These are phyloP conservation scores for Zoanthus sansibaricus DNA, from an alignment of 92 coral and sea anemone genomes.

Conservation along the genomic window DNA sequence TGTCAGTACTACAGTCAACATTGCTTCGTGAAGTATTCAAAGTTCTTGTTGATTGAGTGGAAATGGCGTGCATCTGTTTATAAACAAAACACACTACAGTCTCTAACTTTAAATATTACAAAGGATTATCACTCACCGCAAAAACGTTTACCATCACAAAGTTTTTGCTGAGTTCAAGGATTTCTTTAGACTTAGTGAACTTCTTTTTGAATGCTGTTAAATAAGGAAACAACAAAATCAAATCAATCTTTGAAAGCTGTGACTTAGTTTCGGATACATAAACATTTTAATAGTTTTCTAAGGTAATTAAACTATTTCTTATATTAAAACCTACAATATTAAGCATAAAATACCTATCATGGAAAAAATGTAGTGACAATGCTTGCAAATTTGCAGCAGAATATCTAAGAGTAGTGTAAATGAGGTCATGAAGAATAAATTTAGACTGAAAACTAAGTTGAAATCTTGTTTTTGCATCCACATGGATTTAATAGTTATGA, in stretches of 20 bases:
- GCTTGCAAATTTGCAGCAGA: conserved; percentile 37
- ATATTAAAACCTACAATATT: background rate
- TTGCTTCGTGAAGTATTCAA: background rate
- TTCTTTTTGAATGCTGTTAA: conserved; percentile 77
- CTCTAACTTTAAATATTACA: background rate
- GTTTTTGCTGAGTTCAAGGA: conserved; percentile 74
- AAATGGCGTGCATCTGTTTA: background rate
- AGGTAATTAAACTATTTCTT: too few species aligned
- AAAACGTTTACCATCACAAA: conserved; percentile 85
- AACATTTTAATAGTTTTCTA: too few species aligned
- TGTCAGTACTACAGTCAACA: too few species aligned
- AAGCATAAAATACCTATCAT: background rate
- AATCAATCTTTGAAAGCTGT: too few species aligned
- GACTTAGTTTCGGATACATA: too few species aligned
- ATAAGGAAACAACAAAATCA: too few species aligned
- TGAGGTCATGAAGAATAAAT: conserved; percentile 41
- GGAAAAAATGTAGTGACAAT: conserved; percentile 19
- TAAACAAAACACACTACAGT: background rate
- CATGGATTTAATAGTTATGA: background rate
- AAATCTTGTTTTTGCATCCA: conserved; percentile 1
- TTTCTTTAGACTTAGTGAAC: conserved; percentile 77
- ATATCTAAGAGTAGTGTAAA: conserved; percentile 30
- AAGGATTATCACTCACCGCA: background rate
- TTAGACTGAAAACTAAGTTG: conserved; percentile 1
- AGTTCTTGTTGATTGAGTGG: too few species aligned